phyloP scores from a whole-genome alignment of 1,140 invertebrate genomes.

The Melitaea cinxia region DNA sequence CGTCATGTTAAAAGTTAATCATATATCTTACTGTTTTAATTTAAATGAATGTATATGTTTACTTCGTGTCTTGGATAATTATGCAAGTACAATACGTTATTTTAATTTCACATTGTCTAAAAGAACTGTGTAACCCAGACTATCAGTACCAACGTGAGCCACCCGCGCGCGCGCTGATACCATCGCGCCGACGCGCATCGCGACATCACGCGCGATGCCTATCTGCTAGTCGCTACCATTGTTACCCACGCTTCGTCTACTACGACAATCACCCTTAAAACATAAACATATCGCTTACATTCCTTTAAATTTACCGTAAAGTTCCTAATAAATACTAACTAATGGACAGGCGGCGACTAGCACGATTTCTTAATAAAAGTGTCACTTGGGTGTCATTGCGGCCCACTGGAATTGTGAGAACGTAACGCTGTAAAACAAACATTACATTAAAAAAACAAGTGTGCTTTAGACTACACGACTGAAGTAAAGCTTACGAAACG shows the following conservation, averaged over 20 bases:
- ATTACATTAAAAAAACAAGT: not conserved
- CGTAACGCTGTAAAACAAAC: constrained; percentile 13
- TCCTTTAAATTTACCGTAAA: constrained; percentile 15
- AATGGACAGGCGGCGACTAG: constrained; percentile 21
- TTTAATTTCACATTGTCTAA: constrained; percentile 1
- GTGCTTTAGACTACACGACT: no score
- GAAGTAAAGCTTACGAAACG: no score
- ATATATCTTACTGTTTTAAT: no score
- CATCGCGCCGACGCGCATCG: constrained; percentile 57
- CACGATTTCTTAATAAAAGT: constrained; percentile 71
- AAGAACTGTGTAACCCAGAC: not conserved
- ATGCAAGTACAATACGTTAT: not conserved
- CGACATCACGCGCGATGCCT: constrained; percentile 65
- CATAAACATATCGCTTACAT: constrained; percentile 8
- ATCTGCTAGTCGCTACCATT: constrained; percentile 61
- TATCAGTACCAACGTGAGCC: constrained; percentile 37
- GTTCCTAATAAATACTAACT: constrained; percentile 7
- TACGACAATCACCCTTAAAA: constrained; percentile 32
- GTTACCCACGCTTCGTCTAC: constrained; percentile 28
- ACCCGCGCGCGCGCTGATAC: constrained; percentile 65
- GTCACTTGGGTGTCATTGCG: constrained; percentile 54
- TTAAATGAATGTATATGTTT: not conserved
- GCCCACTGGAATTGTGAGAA: constrained; percentile 48
- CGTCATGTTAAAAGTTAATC: no score
- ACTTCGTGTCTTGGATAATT: not conserved